phyloP scores from a whole-genome alignment of 2,113 vertebrate genomes.

The Felis chaus region DNA sequence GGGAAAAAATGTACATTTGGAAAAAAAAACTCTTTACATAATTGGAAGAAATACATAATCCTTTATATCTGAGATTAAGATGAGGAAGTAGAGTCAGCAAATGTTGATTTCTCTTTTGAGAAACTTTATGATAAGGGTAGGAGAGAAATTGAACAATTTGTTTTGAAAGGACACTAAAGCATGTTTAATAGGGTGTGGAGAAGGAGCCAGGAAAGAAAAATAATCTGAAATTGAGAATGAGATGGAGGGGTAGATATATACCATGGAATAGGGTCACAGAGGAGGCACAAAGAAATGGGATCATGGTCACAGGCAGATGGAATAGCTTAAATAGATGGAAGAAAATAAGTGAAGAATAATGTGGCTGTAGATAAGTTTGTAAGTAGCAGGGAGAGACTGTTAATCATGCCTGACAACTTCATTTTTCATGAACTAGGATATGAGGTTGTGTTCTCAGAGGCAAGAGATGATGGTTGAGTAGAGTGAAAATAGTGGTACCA shows the following conservation, averaged over 20 bases:
- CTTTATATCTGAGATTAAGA: neutral
- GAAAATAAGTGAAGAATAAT: neutral
- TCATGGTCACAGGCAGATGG: neutral
- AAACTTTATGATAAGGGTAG: neutral
- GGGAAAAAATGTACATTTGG: neutral
- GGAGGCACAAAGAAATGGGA: neutral
- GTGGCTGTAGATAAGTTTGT: neutral
- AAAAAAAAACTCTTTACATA: neutral
- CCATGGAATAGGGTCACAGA: neutral
- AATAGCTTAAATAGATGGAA: neutral
- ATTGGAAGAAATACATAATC: neutral
- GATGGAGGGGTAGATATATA: neutral
- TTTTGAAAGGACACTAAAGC: slow-evolving; percentile 23
- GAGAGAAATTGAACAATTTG: neutral
- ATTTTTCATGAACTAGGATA: neutral
- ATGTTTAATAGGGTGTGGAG: neutral
- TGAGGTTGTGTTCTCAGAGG: neutral
- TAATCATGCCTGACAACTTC: neutral
- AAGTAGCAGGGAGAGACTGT: neutral
- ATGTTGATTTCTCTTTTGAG: slow-evolving; percentile 8
- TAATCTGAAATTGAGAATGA: neutral
- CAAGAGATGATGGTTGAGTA: neutral
- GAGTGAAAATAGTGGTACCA: neutral
- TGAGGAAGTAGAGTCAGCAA: slow-evolving; percentile 11
- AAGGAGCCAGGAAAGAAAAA: slow-evolving; percentile 6